These are phyloP conservation scores for Thecophora atra DNA, from an alignment of 2,888 invertebrate species.

Conservation along the genomic window DNA sequence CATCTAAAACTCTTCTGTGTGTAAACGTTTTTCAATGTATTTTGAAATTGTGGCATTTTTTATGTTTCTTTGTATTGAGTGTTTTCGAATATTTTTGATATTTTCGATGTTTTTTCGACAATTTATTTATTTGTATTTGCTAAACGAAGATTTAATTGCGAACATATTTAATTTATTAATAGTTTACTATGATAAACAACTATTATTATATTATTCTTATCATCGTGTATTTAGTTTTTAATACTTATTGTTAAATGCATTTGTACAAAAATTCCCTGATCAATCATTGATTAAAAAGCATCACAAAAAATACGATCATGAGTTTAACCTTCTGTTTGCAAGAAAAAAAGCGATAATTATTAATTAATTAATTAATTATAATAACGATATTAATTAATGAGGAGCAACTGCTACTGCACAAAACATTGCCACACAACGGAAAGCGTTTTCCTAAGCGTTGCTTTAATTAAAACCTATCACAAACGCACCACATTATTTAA, in stretches of 20 bases:
- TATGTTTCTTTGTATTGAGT: not conserved
- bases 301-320: no score
- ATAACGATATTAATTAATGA: no score
- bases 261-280: not conserved
- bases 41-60: not conserved
- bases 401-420: no score
- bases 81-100: not conserved
- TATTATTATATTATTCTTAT: conserved; percentile 4
- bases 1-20: no score
- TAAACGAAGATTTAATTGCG: not conserved
- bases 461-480: no score
- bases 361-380: no score
- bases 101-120: not conserved
- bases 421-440: no score
- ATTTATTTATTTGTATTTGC: conserved; percentile 8
- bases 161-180: conserved; percentile 5
- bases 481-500: no score
- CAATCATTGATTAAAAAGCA: not conserved
- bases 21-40: not conserved
- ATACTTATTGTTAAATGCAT: not conserved
- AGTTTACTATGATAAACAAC: not conserved
- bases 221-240: not conserved
- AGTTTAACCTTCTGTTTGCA: no score
- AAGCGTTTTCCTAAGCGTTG: no score
- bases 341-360: no score